phyloP scores from a whole-genome alignment of 2,888 invertebrate species.

The Nomada ferruginata region DNA sequence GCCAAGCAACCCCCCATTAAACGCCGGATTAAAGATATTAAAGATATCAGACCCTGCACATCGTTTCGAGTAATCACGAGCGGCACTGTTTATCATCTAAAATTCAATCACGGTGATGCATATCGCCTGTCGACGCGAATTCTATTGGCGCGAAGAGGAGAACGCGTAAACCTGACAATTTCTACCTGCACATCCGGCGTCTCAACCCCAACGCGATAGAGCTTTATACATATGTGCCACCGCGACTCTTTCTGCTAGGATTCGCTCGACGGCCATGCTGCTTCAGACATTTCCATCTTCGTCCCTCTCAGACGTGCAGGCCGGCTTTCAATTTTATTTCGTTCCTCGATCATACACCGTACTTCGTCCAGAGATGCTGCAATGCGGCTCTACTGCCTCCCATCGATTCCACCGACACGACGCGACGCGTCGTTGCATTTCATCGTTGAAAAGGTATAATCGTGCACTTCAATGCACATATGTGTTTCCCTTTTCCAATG shows the following conservation, averaged over 20 bases:
- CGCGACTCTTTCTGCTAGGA: slow-evolving; percentile 57
- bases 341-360: slow-evolving; percentile 60
- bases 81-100: too few species aligned
- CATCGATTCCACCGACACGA: slow-evolving; percentile 39
- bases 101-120: too few species aligned
- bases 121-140: neutral
- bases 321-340: slow-evolving; percentile 69
- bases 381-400: slow-evolving; percentile 46
- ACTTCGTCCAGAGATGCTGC: slow-evolving; percentile 58
- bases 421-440: neutral
- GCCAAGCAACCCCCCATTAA: too few species aligned
- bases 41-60: too few species aligned
- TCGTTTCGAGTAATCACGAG: too few species aligned
- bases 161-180: slow-evolving; percentile 21
- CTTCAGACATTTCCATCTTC: slow-evolving; percentile 66
- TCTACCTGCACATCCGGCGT: slow-evolving; percentile 27
- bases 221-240: slow-evolving; percentile 20
- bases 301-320: slow-evolving; percentile 41
- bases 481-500: neutral
- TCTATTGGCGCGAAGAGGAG: neutral
- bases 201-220: slow-evolving; percentile 26
- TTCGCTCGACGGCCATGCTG: slow-evolving; percentile 63
- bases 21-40: too few species aligned
- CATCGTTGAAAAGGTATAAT: neutral
- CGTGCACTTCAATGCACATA: neutral